Evolutionary conservation across 2,888 invertebrate genomes (phyloP).

Genomic region (Agelastica alni): DNA sequence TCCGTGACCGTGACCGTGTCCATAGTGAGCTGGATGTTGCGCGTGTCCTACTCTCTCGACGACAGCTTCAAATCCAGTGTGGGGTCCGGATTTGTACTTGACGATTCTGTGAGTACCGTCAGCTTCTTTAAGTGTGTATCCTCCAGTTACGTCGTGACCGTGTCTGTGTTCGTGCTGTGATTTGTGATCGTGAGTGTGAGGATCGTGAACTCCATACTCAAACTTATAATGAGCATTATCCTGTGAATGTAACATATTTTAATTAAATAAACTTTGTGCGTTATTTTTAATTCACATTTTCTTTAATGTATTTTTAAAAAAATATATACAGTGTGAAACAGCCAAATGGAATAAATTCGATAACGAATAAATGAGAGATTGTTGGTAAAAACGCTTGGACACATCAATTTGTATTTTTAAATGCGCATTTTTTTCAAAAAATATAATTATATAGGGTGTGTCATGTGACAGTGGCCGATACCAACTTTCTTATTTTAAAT

Average conservation of each 20-base stretch:
- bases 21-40: slow-evolving; percentile 42
- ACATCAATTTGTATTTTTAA: too few relatives aligned
- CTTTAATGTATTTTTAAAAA: too few relatives aligned
- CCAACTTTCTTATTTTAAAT: too few relatives aligned
- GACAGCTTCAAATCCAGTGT: slow-evolving; percentile 41
- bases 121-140: slow-evolving; percentile 51
- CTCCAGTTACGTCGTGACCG: slow-evolving; percentile 51
- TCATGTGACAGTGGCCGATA: too few relatives aligned
- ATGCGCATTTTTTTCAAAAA: too few relatives aligned
- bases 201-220: slow-evolving; percentile 53
- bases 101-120: slow-evolving; percentile 54
- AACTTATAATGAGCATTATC: slow-evolving; percentile 47
- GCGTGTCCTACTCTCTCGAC: slow-evolving; percentile 42
- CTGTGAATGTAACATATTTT: slow-evolving; percentile 7
- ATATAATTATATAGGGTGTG: too few relatives aligned
- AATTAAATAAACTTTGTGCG: too few relatives aligned
- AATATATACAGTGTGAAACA: too few relatives aligned
- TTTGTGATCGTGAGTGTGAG: slow-evolving; percentile 53
- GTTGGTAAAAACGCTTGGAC: too few relatives aligned
- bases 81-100: slow-evolving; percentile 44
- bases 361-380: too few relatives aligned
- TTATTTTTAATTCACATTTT: too few relatives aligned
- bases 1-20: slow-evolving; percentile 29
- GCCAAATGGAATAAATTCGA: too few relatives aligned
- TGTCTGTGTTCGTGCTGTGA: slow-evolving; percentile 52